Percentiles rank a stretch among this genome's conserved stretches.
Evolutionary conservation across 2,113 vertebrate species (phyloP).

Genomic region (Hymenochirus boettgeri): DNA sequence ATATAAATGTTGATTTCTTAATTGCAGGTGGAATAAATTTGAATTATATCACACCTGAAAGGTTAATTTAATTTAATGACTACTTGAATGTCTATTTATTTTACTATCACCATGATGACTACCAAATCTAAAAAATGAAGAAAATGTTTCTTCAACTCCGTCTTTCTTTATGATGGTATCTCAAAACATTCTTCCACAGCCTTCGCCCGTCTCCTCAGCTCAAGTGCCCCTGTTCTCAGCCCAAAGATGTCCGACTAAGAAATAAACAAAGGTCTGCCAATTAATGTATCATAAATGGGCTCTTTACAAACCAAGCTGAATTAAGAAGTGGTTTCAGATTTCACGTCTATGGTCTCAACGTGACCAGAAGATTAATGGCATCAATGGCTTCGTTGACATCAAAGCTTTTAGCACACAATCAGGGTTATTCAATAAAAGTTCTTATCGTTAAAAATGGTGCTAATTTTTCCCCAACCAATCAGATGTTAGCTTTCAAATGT

Average conservation of each 20-base stretch:
- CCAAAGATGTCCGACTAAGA: not conserved
- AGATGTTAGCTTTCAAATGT: too few relatives aligned
- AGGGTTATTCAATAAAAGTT: too few relatives aligned
- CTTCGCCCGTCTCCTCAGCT: not conserved
- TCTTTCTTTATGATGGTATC: not conserved
- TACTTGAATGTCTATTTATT: too few relatives aligned
- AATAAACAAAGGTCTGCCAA: not conserved
- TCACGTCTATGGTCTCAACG: not conserved
- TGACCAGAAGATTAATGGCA: slow-evolving; percentile 1
- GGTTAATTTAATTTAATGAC: too few relatives aligned
- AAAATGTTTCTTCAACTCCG: slow-evolving; percentile 53
- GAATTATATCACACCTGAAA: too few relatives aligned
- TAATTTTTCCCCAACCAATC: too few relatives aligned
- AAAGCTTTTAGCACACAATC: not conserved
- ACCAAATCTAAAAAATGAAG: too few relatives aligned
- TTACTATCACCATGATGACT: too few relatives aligned
- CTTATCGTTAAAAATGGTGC: too few relatives aligned
- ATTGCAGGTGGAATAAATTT: slow-evolving; percentile 74
- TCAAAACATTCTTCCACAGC: too few relatives aligned
- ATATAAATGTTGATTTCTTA: slow-evolving; percentile 79
- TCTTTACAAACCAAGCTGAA: not conserved
- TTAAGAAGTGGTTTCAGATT: slow-evolving; percentile 3
- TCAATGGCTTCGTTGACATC: not conserved
- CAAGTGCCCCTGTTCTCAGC: not conserved
- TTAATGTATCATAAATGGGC: slow-evolving; percentile 1